Conservation (phyloP, 2,113 vertebrate species). For the Apaloderma vittatum region DNA sequence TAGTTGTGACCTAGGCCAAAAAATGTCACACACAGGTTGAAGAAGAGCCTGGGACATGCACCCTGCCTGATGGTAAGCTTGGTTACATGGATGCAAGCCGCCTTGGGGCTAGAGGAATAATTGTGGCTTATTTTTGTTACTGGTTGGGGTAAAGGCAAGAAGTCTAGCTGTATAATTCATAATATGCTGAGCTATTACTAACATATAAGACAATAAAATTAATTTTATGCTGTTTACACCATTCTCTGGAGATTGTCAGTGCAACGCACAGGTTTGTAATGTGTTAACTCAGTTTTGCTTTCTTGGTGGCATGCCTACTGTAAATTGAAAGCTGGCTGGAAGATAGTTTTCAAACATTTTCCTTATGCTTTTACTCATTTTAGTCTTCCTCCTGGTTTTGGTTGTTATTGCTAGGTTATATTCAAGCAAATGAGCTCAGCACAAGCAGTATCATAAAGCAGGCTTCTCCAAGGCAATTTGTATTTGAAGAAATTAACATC, state of each 20-base stretch:
- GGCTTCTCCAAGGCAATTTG: slow-evolving; percentile 4
- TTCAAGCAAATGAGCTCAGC: neutral
- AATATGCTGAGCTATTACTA: neutral
- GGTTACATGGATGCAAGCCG: neutral
- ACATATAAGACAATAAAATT: neutral
- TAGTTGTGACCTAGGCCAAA: neutral
- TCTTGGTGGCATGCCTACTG: neutral
- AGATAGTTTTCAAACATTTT: neutral
- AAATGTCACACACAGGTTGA: neutral
- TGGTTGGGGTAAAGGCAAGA: neutral
- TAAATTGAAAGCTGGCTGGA: slow-evolving; percentile 16
- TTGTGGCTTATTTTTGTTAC: neutral
- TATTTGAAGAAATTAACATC: neutral
- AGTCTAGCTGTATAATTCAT: neutral
- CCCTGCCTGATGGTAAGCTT: fast-evolving
- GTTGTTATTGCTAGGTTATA: neutral
- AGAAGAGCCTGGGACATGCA: neutral
- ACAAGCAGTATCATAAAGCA: neutral
- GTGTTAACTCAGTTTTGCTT: neutral
- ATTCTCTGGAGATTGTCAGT: neutral
- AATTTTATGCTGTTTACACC: neutral
- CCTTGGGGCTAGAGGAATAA: neutral
- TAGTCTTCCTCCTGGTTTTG: neutral
- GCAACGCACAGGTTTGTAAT: neutral
- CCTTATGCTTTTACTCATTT: neutral